Evolutionary conservation across 2,797 vertebrate genomes (phyloP).

Genomic region (Rhadinocentrus ornatus): DNA sequence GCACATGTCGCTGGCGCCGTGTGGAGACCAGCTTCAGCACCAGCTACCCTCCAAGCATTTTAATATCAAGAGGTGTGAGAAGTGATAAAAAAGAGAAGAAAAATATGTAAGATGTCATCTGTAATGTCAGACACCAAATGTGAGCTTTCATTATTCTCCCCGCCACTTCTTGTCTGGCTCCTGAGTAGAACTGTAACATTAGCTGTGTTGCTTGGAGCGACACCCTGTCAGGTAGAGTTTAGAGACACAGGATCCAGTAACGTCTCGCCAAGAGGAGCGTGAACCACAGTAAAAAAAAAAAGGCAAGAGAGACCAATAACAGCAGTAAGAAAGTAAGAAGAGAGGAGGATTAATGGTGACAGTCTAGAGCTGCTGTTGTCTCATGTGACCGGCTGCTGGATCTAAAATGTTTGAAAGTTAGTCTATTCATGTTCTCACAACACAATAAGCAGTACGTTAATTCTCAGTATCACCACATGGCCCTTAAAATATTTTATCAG

Average conservation of each 20-base stretch:
- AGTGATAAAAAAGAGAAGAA: conserved; percentile 71
- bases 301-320: conserved; percentile 37
- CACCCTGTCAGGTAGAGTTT: conserved; percentile 79
- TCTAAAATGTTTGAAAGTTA: conserved; percentile 43
- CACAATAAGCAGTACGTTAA: conserved; percentile 4
- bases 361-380: conserved; percentile 53
- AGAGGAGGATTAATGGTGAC: conserved; percentile 64
- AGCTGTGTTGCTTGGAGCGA: conserved; percentile 74
- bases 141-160: conserved; percentile 61
- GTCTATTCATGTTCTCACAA: conserved; percentile 26
- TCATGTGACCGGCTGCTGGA: conserved; percentile 45
- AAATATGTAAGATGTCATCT: conserved; percentile 80
- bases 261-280: conserved; percentile 43
- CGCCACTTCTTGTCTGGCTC: conserved; percentile 49
- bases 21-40: conserved; percentile 31
- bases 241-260: conserved; percentile 72
- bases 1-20: conserved; percentile 8
- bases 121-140: conserved; percentile 75
- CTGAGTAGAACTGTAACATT: conserved; percentile 71
- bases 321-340: conserved; percentile 52
- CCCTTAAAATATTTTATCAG: too few relatives aligned
- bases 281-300: conserved; percentile 41
- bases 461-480: conserved; percentile 1
- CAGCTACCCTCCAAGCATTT: conserved; percentile 45
- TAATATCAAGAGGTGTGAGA: conserved; percentile 61